Conservation (phyloP, 2,888 invertebrate species). For the Phalera bucephala region DNA sequence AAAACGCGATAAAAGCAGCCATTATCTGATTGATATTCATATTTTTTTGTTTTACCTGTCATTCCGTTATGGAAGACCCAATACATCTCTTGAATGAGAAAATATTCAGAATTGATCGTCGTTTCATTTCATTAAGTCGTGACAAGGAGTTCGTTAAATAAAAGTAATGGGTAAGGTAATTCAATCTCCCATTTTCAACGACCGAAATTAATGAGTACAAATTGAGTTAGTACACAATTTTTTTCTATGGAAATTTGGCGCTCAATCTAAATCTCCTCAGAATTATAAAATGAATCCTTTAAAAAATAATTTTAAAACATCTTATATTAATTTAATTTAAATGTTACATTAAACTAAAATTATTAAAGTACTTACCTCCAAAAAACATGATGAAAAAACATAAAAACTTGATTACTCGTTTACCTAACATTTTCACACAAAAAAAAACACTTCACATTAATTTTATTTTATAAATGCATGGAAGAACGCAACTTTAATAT, state of each 20-base stretch:
- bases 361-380: slow-evolving; percentile 53
- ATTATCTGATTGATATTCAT: not conserved
- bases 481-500: slow-evolving; percentile 5
- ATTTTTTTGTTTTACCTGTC: slow-evolving; percentile 4
- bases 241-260: too few relatives aligned
- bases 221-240: not conserved
- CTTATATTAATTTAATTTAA: not conserved
- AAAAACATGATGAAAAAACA: slow-evolving; percentile 56
- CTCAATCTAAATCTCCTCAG: too few relatives aligned
- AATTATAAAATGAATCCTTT: too few relatives aligned
- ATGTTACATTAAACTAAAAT: slow-evolving; percentile 2
- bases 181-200: slow-evolving; percentile 14
- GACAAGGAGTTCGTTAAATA: slow-evolving; percentile 22
- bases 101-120: slow-evolving; percentile 14
- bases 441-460: slow-evolving; percentile 38
- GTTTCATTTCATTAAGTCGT: slow-evolving; percentile 22
- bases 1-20: not conserved
- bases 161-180: slow-evolving; percentile 14
- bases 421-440: slow-evolving; percentile 52
- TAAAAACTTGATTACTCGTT: slow-evolving; percentile 44
- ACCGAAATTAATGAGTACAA: slow-evolving; percentile 20
- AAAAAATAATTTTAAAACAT: not conserved
- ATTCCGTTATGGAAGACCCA: slow-evolving; percentile 13
- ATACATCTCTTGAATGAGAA: not conserved
- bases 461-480: slow-evolving; percentile 9